Evolutionary conservation across 2,113 vertebrate species (phyloP), one percentile per base, ranked within the genome.

Genomic region (Nyctibius bracteatus): DNA sequence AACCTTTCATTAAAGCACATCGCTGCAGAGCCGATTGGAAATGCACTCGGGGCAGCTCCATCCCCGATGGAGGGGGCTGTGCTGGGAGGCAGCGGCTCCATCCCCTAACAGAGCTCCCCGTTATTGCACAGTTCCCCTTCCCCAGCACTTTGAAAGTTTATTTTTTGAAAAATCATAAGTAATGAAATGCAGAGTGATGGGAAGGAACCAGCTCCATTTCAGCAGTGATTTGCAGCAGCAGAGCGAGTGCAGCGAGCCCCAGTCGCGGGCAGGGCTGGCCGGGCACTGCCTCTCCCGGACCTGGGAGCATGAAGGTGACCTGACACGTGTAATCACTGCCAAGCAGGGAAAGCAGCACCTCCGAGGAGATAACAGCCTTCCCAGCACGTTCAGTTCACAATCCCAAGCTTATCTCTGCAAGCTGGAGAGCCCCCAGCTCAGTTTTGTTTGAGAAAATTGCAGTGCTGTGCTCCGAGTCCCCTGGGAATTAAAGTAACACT

Each of bases 1-100:
- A 78, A 5, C 61, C 65, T 51, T 39, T 37, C 86, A 82, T 72
- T 72, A 49, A 54, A 37, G 10, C 68, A 2, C 81, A 39, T 39
- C 2, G 0, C 18, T 18, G 54, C 35, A 9, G 9, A 84, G 37
- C 57, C 4, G 2, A 0, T 41, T 25, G 2, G 30, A 72, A 67
- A 52, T 0, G 2, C 79, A 4, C 73, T 41, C 1, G 46, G 63
- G 68, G 90, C 72, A 21, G 54, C 65, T 54, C 55, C 74, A 23
- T 8, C 78, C 51, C 81, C 10, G 57, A 6, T 14, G 12, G 15
- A 18, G 22, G 6, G 15, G 14, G 41, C 39, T 59, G 27, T 20
- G 44, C 14, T 10, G n/a, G 75, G 30, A 35, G 77, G 16, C 70
- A 65, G 81, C 19, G 0, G 39, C 68, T 92, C 86, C 44, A 27